Evolutionary conservation across 2,797 vertebrate genomes (phyloP), one percentile per base, ranked within the genome.

Genomic region (Myoxocephalus aenaeus): DNA sequence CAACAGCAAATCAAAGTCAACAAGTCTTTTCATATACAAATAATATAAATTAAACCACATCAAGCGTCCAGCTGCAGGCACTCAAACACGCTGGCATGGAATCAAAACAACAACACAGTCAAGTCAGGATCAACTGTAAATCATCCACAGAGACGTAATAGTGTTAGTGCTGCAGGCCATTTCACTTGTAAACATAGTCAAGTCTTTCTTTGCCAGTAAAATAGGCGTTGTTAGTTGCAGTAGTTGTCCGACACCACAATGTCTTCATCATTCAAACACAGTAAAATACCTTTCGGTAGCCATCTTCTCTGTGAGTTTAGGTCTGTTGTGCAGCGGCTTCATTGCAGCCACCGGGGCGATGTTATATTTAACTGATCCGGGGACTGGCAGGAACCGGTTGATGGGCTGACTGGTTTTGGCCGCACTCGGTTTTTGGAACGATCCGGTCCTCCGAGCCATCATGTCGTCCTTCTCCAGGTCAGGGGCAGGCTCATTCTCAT

Each of bases 401-500:
- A 89, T 85, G 17, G 42, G 0, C 0, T 87, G 92, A 51, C 71
- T 88, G 22, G 66, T 85, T 81, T 54, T 87, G 34, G 70, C 87
- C 65, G 75, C 53, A 2, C 15, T 73, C 5, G 25, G 64, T 85
- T 94, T 96, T 18, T 87, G 93, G 70, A 89, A 93, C 12, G 80
- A 87, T 70, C 92, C 87, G 1, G 95, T 93, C 86, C 95, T 94
- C 65, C 96, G 94, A 77, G 95, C 89, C 92, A 96, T 89, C 96
- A 96, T 96, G 81, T 97, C 96, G 62, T 97, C 96, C 87, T 96
- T 97, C 69, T 93, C 92, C 67, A 78, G 73, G 84, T 95, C 84
- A 20, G 91, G 90, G 34, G 70, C 34, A n/a, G 6, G 53, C 6
- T 81, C 86, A 0, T 90, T 85, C 59, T 87, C 84, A 44, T 77